Conservation (phyloP, 2,797 vertebrate species). For the Diplodus puntazzo region DNA sequence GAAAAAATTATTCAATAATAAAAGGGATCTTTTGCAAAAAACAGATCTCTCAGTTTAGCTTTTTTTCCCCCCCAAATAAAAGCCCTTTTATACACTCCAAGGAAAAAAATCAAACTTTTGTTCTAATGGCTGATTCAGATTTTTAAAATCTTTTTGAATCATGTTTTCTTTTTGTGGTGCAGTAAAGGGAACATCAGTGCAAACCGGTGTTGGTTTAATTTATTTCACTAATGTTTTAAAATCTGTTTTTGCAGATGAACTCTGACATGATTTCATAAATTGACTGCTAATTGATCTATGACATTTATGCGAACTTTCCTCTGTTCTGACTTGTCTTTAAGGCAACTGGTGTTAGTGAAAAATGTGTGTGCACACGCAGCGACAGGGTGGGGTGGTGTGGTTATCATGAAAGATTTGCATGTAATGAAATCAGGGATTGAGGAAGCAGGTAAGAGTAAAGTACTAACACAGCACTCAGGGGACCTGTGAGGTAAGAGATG, state of each 20-base stretch:
- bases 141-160: not conserved
- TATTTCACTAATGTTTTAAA: too few species aligned
- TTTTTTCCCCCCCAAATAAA: not conserved
- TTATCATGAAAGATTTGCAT: slow-evolving; percentile 65
- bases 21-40: slow-evolving; percentile 13
- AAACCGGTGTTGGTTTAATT: not conserved
- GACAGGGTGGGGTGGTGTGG: slow-evolving; percentile 52
- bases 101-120: not conserved
- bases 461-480: slow-evolving; percentile 60
- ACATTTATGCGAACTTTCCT: slow-evolving; percentile 52
- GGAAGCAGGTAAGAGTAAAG: slow-evolving; percentile 49
- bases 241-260: not conserved
- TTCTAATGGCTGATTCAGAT: not conserved
- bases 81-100: not conserved
- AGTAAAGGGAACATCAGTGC: not conserved
- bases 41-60: not conserved
- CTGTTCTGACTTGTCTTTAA: slow-evolving; percentile 61
- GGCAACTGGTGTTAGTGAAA: slow-evolving; percentile 51
- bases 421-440: slow-evolving; percentile 61
- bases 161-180: not conserved
- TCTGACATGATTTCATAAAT: slow-evolving; percentile 20
- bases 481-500: slow-evolving; percentile 63
- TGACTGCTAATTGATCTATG: slow-evolving; percentile 14
- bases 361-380: slow-evolving; percentile 57
- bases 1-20: slow-evolving; percentile 57